Base-by-base conservation (phyloP, 1,140 invertebrate species). In the Globodera ellingtonae region DNA sequence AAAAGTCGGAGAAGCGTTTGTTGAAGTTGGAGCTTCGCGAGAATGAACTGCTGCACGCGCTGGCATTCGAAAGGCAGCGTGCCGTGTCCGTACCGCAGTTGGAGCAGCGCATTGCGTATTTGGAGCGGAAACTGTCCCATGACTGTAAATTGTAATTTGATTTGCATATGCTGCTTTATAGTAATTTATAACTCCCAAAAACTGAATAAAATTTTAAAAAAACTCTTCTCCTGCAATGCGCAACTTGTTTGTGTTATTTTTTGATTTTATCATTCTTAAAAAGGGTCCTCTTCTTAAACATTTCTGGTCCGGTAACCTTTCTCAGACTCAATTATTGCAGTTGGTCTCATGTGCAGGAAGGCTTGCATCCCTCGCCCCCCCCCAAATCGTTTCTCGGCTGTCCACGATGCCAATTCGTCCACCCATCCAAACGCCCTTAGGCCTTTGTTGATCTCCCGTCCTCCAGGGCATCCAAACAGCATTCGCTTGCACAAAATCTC, bases 11-110 rank as follows among this genome's bases (percentile, higher is more conserved):
- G 59, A 56, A 70, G 15, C 80, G 77, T 15, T 10, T 81, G 9
- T 7, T 69, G 18, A 56, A 81, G 4, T 13, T 81, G 76, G 80
- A 79, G 72, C 46, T 80, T n/a, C 52, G 71, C 7, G 59, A 80
- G 13, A 21, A 66, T 4, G 80, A 81, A 4, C n/a, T 81, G 6
- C 6, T 78, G 21, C 35, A 71, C 72, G 70, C 67, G 8, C 21
- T 81, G 21, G 18, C 24, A 6, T 78, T 6, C 21, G 80, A 81
- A 46, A 81, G 72, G 48, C 21, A 67, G n/a, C 77, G 80, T n/a
- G 66, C 80, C 65, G n/a, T 62, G n/a, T 67, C 80, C 44, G 48
- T 81, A 15, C 47, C 80, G 6, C 74, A 72, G n/a, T 65, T 81
- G 21, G 80, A 81, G 50, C 59, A 66, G 24, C 70, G 73, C 46